phyloP scores from a whole-genome alignment of 2,113 vertebrate genomes.

The Zapornia atra region DNA sequence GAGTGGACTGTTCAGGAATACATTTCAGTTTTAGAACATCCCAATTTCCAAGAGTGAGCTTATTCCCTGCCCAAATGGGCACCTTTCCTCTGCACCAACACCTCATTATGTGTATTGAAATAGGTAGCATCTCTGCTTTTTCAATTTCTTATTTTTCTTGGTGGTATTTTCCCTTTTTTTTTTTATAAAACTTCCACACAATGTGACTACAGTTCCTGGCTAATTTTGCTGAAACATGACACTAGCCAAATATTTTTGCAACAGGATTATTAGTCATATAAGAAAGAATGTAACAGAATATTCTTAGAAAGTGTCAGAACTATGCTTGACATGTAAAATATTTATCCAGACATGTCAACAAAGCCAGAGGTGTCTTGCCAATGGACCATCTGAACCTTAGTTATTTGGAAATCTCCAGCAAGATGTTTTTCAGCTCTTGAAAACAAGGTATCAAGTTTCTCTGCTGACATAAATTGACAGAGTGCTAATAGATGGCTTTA shows the following conservation, averaged over 20 bases:
- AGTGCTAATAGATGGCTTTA: neutral
- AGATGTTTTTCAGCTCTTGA: constrained; percentile 27
- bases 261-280: neutral
- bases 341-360: constrained; percentile 30
- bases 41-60: neutral
- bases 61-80: neutral
- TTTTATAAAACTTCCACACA: neutral
- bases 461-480: neutral
- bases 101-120: neutral
- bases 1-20: neutral
- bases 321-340: neutral
- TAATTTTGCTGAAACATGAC: neutral
- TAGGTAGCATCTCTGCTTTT: neutral
- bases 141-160: neutral
- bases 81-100: neutral
- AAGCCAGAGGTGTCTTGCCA: neutral
- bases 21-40: neutral
- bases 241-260: constrained; percentile 18
- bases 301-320: constrained; percentile 59
- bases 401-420: neutral
- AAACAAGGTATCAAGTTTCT: constrained; percentile 2
- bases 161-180: neutral
- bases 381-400: neutral
- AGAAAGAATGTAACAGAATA: neutral
- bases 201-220: neutral